A percentile compares a stretch with the other conserved stretches of the same genome.
These are phyloP conservation scores for Trichoplax adhaerens DNA, from an alignment of 37 sponge, comb jelly and placozoan species.

Conservation along the genomic window DNA sequence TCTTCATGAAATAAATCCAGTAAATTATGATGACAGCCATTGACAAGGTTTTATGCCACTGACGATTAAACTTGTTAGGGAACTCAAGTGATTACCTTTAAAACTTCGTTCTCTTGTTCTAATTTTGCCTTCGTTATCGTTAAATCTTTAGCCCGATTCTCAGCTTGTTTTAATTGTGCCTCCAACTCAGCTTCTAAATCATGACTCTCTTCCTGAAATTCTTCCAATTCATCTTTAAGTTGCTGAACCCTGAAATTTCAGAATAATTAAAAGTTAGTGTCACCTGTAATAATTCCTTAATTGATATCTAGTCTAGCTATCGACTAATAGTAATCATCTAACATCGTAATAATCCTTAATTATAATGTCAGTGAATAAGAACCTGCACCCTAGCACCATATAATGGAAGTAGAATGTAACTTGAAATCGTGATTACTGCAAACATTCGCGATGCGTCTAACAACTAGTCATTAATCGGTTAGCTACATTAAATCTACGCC, in stretches of 20 bases:
- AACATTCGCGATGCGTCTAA: too few relatives aligned
- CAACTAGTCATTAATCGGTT: too few relatives aligned
- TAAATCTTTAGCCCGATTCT: constrained; percentile 49
- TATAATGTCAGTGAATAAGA: too few relatives aligned
- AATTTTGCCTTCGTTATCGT: constrained; percentile 28
- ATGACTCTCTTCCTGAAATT: constrained; percentile 77
- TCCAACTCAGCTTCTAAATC: constrained; percentile 85
- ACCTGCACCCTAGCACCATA: too few relatives aligned
- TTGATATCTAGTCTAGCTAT: too few relatives aligned
- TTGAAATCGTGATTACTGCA: too few relatives aligned
- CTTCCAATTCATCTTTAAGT: constrained; percentile 63
- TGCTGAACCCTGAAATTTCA: constrained; percentile 13
- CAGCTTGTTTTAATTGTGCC: constrained; percentile 79
- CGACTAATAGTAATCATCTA: too few relatives aligned
- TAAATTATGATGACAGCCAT: neutral
- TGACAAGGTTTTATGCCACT: neutral
- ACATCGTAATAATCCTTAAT: too few relatives aligned
- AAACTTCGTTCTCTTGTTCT: constrained; percentile 61
- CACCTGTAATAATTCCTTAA: too few relatives aligned
- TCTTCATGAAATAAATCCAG: neutral
- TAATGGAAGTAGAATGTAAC: too few relatives aligned
- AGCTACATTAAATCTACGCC: too few relatives aligned
- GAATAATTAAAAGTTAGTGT: too few relatives aligned
- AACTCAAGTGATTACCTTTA: constrained; percentile 27
- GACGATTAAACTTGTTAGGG: neutral